Evolutionary conservation across 2,113 vertebrate genomes (phyloP), one percentile per base, ranked within the genome.

Genomic region (Equus quagga): DNA sequence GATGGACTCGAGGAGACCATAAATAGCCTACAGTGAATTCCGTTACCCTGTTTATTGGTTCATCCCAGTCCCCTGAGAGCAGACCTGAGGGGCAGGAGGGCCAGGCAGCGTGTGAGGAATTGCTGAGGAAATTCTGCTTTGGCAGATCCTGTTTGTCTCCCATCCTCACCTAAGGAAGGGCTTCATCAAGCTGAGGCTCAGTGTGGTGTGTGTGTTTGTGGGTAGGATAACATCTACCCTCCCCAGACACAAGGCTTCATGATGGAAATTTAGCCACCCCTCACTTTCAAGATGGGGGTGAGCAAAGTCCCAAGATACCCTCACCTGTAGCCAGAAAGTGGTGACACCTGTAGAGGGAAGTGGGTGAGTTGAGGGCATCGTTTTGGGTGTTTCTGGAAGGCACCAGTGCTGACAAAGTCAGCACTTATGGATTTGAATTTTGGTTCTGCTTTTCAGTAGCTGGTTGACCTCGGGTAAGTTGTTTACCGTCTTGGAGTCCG

Each of bases 11-110:
- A 36, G 31, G 13, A 15, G 33, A 31, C 75, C 82, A 8, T 89
- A 89, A 94, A 87, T 33, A 95, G 73, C 69, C 95, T 73, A 15
- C 5, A 44, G 94, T 69, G 67, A 78, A 76, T 90, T 94, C 51
- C 24, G 76, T 84, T 67, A 31, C 75, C 64, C 23, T 60, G 36
- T 92, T 67, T 76, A 10, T 90, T 92, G 94, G 86, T 26, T 75
- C 36, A 7, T 60, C 69, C 54, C 54, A 3, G 46, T 80, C 75
- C 58, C 70, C 31, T 3, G 64, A 83, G 95, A 44, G 70, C 23
- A 31, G 64, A 51, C 11, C 21, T 0, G 12, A 60, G 60, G 91
- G 51, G 26, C 28, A 24, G 72, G 24, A 11, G 80, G 60, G 33
- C 1, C 7, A 0, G 12, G 14, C 0, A 6, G 67, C 6, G 0